Conservation (phyloP, 2,888 invertebrate species). For the Lepidocyrtoides sp. region DNA sequence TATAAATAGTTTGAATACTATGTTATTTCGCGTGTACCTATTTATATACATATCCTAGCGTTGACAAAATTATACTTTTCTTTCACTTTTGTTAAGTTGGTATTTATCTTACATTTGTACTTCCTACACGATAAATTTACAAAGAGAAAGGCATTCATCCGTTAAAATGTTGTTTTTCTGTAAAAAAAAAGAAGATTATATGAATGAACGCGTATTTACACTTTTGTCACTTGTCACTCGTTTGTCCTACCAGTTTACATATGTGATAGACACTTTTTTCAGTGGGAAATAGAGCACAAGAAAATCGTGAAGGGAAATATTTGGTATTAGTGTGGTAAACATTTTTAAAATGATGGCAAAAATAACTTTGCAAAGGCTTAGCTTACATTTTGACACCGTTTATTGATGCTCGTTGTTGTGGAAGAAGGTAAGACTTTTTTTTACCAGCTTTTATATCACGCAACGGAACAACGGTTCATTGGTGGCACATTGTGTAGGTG, state of each 20-base stretch:
- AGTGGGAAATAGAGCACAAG: neutral
- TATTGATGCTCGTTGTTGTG: no score
- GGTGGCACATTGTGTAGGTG: no score
- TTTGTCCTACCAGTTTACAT: neutral
- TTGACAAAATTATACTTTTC: neutral
- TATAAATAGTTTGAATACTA: no score
- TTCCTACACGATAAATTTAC: neutral
- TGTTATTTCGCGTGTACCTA: no score
- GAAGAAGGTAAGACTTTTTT: no score
- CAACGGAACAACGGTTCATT: no score
- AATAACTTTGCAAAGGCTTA: no score
- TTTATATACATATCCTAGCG: neutral
- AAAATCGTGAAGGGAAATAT: neutral
- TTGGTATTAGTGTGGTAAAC: neutral
- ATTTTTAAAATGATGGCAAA: neutral
- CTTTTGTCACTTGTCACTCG: slow-evolving; percentile 10
- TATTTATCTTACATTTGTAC: neutral
- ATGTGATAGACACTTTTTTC: slow-evolving; percentile 26
- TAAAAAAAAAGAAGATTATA: neutral
- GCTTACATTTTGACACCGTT: no score
- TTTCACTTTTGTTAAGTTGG: no score
- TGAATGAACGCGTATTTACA: neutral
- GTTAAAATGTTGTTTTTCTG: slow-evolving; percentile 16
- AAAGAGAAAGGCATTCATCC: neutral
- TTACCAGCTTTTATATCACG: no score